Conservation (phyloP, 2,113 vertebrate genomes). For the Struthidea cinerea region DNA sequence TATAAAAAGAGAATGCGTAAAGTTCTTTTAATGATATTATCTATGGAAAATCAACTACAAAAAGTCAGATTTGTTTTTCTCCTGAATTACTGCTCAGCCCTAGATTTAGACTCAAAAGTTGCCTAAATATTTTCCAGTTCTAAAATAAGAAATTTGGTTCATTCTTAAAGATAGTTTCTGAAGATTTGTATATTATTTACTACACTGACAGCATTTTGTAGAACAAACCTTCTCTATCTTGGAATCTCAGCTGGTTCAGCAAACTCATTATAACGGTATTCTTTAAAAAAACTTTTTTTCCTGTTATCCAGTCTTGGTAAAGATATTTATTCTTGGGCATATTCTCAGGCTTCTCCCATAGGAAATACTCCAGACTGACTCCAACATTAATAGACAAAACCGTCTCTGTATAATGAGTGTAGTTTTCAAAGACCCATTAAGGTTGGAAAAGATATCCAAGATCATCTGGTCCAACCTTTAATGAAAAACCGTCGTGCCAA, state of each 20-base stretch:
- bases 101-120: not conserved
- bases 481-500: not conserved
- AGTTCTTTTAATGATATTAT: not conserved
- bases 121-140: not conserved
- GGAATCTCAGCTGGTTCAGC: not conserved
- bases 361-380: not conserved
- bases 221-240: not conserved
- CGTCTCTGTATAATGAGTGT: not conserved
- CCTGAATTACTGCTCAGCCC: fast-evolving
- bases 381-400: not conserved
- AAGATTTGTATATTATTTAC: not conserved
- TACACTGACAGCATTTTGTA: not conserved
- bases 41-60: not conserved
- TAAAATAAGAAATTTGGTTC: not conserved
- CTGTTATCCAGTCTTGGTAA: not conserved
- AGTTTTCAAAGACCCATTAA: not conserved
- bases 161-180: not conserved
- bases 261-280: not conserved
- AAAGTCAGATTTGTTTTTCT: not conserved
- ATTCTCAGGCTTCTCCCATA: not conserved
- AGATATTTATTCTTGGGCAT: not conserved
- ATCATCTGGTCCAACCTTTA: not conserved
- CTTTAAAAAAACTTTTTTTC: not conserved
- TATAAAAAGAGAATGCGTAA: not conserved
- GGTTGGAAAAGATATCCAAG: not conserved